Conservation (phyloP, 1,140 invertebrate species). For the Cherax quadricarinatus region DNA sequence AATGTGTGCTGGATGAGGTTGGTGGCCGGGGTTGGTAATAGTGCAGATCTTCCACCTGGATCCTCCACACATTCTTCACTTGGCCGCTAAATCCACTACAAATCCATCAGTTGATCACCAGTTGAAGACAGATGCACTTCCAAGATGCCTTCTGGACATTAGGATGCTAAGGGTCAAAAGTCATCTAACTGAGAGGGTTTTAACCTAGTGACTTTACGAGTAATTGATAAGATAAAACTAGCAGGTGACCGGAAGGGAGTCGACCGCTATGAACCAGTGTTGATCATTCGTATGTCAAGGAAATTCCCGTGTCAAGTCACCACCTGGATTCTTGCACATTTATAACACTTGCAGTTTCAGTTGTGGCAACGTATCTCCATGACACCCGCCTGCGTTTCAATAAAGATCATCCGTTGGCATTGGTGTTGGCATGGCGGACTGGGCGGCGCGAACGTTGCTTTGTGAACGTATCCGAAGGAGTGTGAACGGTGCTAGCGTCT, state of each 20-base stretch:
- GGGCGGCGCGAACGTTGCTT: background rate
- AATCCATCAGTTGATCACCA: background rate
- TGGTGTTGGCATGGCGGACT: background rate
- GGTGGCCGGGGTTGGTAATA: background rate
- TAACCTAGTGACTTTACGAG: no score
- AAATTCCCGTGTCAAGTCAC: no score
- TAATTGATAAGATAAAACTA: no score
- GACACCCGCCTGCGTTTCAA: background rate
- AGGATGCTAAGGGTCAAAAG: conserved; percentile 13
- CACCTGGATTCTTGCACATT: conserved; percentile 1
- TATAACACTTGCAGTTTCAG: background rate
- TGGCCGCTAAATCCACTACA: background rate
- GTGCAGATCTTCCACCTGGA: background rate
- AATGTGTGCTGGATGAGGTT: no score
- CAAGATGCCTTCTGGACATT: conserved; percentile 17
- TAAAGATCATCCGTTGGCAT: background rate
- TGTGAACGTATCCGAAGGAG: background rate
- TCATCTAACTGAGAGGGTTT: background rate
- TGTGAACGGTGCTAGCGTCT: conserved; percentile 21
- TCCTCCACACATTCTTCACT: background rate
- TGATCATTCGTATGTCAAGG: no score
- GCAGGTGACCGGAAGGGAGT: background rate
- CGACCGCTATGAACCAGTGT: background rate
- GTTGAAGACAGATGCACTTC: background rate
- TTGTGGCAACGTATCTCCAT: background rate